Evolutionary conservation across 1,140 invertebrate species (phyloP).

Genomic region (Sitobion miscanthi): DNA sequence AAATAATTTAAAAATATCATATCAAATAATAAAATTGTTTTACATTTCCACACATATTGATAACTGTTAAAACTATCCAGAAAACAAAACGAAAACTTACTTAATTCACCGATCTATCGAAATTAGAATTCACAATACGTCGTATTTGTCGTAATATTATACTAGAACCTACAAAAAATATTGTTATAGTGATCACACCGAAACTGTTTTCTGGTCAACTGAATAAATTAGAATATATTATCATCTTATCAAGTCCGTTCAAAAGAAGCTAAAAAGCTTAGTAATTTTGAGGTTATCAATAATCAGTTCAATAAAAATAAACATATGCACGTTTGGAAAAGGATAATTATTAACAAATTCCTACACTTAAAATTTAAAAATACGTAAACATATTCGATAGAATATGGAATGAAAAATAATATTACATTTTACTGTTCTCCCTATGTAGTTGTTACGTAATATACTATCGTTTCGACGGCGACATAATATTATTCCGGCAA

Average conservation of each 20-base stretch:
- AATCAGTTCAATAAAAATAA: neutral
- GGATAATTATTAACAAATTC: neutral
- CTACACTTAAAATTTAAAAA: too few relatives aligned
- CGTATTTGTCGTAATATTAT: neutral
- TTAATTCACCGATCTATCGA: too few relatives aligned
- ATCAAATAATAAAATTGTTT: neutral
- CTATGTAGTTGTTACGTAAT: neutral
- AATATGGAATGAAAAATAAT: neutral
- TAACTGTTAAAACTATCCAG: neutral
- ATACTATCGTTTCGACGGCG: neutral
- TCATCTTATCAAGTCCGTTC: neutral
- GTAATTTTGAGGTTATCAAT: neutral
- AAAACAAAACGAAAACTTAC: neutral
- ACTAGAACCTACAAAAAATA: neutral
- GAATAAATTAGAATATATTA: neutral
- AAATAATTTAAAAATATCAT: too few relatives aligned
- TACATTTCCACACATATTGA: neutral
- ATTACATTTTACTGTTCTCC: neutral
- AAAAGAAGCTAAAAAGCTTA: neutral
- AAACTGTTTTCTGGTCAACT: neutral
- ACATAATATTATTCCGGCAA: neutral
- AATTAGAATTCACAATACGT: too few relatives aligned
- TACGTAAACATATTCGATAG: neutral
- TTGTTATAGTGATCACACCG: neutral
- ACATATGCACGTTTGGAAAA: neutral